A percentile compares a stretch with the other conserved stretches of the same genome.
Evolutionary conservation across 92 coral and sea anemone species (phyloP).

Genomic region (Palythoa heliodiscus): DNA sequence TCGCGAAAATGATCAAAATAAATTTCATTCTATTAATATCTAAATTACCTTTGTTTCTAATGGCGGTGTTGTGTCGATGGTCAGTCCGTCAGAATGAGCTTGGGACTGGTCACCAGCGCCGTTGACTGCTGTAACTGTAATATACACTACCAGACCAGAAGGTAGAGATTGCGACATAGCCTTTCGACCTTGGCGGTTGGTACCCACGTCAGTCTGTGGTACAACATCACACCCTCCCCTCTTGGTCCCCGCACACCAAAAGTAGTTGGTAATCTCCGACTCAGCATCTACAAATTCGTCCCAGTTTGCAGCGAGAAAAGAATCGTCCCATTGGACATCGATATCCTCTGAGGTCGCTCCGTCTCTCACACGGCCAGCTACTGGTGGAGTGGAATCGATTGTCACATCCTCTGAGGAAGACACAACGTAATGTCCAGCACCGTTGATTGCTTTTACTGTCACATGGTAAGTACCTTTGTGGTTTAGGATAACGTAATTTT

Average conservation of each 20-base stretch:
- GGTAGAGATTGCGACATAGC: slow-evolving; percentile 51
- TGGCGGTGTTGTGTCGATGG: slow-evolving; percentile 77
- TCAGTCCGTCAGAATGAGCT: slow-evolving; percentile 69
- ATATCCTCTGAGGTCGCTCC: slow-evolving; percentile 63
- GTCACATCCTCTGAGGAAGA: slow-evolving; percentile 66
- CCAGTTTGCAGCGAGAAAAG: slow-evolving; percentile 80
- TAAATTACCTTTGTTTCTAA: slow-evolving; percentile 59
- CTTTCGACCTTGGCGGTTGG: slow-evolving; percentile 38
- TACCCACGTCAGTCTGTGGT: slow-evolving; percentile 56
- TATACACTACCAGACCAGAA: slow-evolving; percentile 68
- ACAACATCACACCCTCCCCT: slow-evolving; percentile 81
- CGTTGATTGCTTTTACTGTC: slow-evolving; percentile 72
- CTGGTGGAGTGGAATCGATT: slow-evolving; percentile 77
- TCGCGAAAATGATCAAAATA: no score
- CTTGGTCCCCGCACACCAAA: slow-evolving; percentile 83
- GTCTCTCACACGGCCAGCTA: slow-evolving; percentile 63
- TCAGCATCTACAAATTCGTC: slow-evolving; percentile 80
- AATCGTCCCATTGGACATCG: slow-evolving; percentile 63
- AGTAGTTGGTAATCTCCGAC: slow-evolving; percentile 68
- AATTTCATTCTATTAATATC: not conserved
- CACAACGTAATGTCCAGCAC: slow-evolving; percentile 65
- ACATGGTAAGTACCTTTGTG: slow-evolving; percentile 64
- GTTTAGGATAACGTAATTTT: slow-evolving; percentile 53
- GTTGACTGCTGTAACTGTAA: slow-evolving; percentile 68
- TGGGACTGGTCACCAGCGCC: slow-evolving; percentile 66